phyloP scores from a whole-genome alignment of 2,888 invertebrate species.

The Serripes groenlandicus region DNA sequence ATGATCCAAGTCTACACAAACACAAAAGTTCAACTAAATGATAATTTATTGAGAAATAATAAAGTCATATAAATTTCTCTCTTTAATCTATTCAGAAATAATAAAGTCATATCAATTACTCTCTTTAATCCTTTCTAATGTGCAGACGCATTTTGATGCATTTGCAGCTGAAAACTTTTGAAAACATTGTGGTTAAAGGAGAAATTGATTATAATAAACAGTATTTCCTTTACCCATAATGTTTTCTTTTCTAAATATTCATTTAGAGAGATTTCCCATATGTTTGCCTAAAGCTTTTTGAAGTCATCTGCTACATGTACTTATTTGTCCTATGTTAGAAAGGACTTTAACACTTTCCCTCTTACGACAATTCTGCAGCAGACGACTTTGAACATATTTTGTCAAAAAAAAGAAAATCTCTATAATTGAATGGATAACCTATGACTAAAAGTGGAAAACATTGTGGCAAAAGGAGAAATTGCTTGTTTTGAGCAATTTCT shows the following conservation, averaged over 20 bases:
- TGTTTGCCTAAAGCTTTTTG: background rate
- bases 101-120: too few relatives aligned
- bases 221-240: background rate
- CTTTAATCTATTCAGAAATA: too few relatives aligned
- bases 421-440: background rate
- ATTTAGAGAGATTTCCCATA: too few relatives aligned
- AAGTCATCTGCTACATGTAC: background rate
- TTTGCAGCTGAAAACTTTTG: background rate
- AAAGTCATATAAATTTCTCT: too few relatives aligned
- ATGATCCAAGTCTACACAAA: too few relatives aligned
- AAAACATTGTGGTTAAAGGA: background rate
- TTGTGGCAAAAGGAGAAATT: background rate
- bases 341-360: background rate
- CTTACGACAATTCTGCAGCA: background rate
- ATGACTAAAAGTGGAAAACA: background rate
- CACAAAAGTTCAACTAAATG: too few relatives aligned
- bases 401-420: background rate
- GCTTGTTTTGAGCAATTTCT: background rate
- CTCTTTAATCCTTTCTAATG: too few relatives aligned
- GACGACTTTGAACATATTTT: background rate
- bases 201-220: background rate
- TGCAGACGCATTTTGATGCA: too few relatives aligned
- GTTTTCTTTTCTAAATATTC: too few relatives aligned
- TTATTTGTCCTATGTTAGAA: background rate
- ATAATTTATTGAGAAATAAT: too few relatives aligned